phyloP scores from a whole-genome alignment of 2,113 vertebrate species.

The Progne subis region DNA sequence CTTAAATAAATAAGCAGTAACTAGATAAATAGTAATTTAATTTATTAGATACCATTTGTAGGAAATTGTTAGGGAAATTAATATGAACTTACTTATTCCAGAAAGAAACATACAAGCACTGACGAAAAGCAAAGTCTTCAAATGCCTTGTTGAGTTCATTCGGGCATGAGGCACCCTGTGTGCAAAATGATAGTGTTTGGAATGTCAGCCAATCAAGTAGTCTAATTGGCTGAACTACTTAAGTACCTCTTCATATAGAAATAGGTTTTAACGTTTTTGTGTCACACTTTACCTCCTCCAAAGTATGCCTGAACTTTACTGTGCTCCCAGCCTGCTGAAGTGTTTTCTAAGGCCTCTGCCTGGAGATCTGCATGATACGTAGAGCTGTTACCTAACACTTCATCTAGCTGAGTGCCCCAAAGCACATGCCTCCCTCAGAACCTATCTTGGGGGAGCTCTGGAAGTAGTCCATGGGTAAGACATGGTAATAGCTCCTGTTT shows the following conservation, averaged over 20 bases:
- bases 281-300: neutral
- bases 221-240: conserved; percentile 39
- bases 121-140: conserved; percentile 11
- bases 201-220: conserved; percentile 24
- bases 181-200: conserved; percentile 14
- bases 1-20: conserved; percentile 56
- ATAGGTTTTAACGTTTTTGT: conserved; percentile 24
- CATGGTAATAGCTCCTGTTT: neutral
- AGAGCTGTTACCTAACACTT: neutral
- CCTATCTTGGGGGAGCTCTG: neutral
- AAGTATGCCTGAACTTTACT: neutral
- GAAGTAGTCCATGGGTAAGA: neutral
- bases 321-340: neutral
- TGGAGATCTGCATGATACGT: neutral
- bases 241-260: neutral
- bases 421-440: neutral
- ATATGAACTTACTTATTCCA: conserved; percentile 20
- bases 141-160: neutral
- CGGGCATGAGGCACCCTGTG: conserved; percentile 34
- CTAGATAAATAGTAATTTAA: conserved; percentile 61
- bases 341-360: neutral
- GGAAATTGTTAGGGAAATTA: conserved; percentile 60
- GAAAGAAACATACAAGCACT: neutral
- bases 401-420: neutral
- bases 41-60: conserved; percentile 57